phyloP scores from a whole-genome alignment of 2,113 vertebrate genomes.

The Mus musculus region GRCm39 chrX:12125001-12125500 shows the following conservation, averaged over 20 bases:
- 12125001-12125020: neutral
- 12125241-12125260: conserved; percentile 10
- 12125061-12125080: neutral
- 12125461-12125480: conserved; percentile 45
- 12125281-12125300: conserved; percentile 66
- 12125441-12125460: neutral
- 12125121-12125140: neutral
- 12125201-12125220: neutral
- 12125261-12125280: conserved; percentile 64
- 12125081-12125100: neutral
- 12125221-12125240: neutral
- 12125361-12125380: conserved; percentile 34
- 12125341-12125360: conserved; percentile 54
- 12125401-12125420: neutral
- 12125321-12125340: conserved; percentile 46
- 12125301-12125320: conserved; percentile 73
- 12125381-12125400: conserved; percentile 40
- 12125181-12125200: neutral
- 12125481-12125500: neutral
- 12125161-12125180: neutral
- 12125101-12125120: conserved; percentile 39
- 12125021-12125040: neutral
- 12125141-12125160: too few relatives aligned
- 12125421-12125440: conserved; percentile 6
- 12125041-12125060: neutral